Evolutionary conservation across 2,113 vertebrate genomes (phyloP).

Genomic region (Sceloporus tristichus): DNA sequence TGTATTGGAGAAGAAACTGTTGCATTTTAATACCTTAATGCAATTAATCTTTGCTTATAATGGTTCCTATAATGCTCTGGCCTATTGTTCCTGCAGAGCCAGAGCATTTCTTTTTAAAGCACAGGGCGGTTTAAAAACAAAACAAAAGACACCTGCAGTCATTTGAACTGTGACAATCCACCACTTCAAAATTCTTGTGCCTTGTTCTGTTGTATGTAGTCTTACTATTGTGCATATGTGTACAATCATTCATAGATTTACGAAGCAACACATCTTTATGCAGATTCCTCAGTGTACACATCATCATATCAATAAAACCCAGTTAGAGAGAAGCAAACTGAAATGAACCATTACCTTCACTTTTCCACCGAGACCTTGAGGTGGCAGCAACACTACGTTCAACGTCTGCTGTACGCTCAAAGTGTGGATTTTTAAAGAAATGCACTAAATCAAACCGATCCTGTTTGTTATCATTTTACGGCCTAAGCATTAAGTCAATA

Average conservation of each 20-base stretch:
- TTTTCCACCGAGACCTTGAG: slow-evolving; percentile 82
- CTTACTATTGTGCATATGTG: neutral
- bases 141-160: neutral
- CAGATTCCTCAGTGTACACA: neutral
- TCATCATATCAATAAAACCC: neutral
- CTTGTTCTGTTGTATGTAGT: neutral
- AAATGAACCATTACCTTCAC: slow-evolving; percentile 53
- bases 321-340: neutral
- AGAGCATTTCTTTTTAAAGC: no score
- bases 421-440: slow-evolving; percentile 69
- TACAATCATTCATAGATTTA: neutral
- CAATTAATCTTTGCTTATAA: neutral
- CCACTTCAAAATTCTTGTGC: neutral
- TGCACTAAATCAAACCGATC: slow-evolving; percentile 79
- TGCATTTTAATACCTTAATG: no score
- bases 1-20: no score
- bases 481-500: slow-evolving; percentile 83
- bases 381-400: slow-evolving; percentile 83
- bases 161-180: neutral
- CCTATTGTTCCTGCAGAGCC: no score
- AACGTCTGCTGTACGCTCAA: slow-evolving; percentile 52
- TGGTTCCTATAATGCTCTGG: no score
- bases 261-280: neutral
- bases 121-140: no score
- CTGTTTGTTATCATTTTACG: slow-evolving; percentile 87